Percentiles rank a stretch among this genome's conserved stretches.
Evolutionary conservation across 2,113 vertebrate genomes (phyloP).

Genomic region (Cinclus mexicanus): DNA sequence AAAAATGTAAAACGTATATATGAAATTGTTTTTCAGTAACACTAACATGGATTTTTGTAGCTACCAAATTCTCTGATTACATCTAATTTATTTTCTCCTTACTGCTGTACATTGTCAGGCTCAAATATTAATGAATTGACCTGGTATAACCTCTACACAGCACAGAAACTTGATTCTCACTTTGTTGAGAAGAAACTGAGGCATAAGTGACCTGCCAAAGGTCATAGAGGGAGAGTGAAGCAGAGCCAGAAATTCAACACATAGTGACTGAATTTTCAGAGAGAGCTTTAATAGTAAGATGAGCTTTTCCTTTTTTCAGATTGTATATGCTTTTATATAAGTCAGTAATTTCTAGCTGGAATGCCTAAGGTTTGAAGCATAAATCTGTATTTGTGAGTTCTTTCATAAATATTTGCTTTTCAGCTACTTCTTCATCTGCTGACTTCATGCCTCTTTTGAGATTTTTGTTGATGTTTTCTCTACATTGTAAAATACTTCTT

Average conservation of each 20-base stretch:
- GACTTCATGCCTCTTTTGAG: background rate
- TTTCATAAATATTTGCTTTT: slow-evolving; percentile 1
- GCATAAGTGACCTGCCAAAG: background rate
- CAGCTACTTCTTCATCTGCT: background rate
- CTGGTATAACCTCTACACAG: background rate
- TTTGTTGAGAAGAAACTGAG: slow-evolving; percentile 33
- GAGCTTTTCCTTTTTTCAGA: background rate
- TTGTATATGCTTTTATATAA: background rate
- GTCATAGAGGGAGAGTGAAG: background rate
- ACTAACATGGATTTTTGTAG: background rate
- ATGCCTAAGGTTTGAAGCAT: background rate
- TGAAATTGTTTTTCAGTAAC: background rate
- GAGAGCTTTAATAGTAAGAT: background rate
- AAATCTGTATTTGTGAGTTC: background rate
- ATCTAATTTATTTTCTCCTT: background rate
- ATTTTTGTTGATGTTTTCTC: background rate
- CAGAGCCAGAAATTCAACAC: background rate
- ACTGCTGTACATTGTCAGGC: background rate
- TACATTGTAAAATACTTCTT: background rate
- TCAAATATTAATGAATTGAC: background rate
- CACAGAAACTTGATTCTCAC: background rate
- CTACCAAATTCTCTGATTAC: background rate
- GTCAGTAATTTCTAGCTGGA: background rate
- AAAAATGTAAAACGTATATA: background rate
- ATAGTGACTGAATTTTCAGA: background rate